A percentile compares a stretch with the other conserved stretches of the same genome.
These are phyloP conservation scores for Pardosa pseudoannulata DNA, from an alignment of 2,888 invertebrate species.

Conservation along the genomic window DNA sequence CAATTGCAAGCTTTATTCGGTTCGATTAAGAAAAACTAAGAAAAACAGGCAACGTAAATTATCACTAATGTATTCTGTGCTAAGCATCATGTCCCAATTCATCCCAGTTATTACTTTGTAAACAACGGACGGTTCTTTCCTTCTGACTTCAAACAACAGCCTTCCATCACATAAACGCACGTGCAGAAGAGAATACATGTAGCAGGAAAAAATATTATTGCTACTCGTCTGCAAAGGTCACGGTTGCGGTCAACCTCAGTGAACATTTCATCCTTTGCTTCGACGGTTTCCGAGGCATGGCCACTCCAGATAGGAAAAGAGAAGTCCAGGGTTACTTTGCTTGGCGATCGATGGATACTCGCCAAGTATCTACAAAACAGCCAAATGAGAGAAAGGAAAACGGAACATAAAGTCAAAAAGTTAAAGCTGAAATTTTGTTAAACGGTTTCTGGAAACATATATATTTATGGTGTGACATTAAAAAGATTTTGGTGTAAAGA, in stretches of 20 bases:
- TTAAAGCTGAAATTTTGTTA: too few species aligned
- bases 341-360: background rate
- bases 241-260: conserved; percentile 48
- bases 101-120: background rate
- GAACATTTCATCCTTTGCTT: conserved; percentile 11
- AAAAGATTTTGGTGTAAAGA: too few species aligned
- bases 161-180: conserved; percentile 16
- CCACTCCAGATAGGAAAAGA: conserved; percentile 22
- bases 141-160: background rate
- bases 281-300: conserved; percentile 14
- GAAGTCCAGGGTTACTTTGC: conserved; percentile 24
- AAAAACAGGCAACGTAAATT: too few species aligned
- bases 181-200: background rate
- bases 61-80: background rate
- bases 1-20: too few species aligned
- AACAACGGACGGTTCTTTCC: background rate
- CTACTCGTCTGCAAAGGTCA: conserved; percentile 30
- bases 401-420: too few species aligned
- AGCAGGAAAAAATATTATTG: conserved; percentile 19
- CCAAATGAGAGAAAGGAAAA: background rate
- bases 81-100: background rate
- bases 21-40: too few species aligned
- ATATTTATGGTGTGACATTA: too few species aligned
- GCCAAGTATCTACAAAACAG: background rate
- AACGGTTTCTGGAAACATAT: too few species aligned